These are phyloP conservation scores for pig (Sus scrofa) DNA, from an alignment of 2,113 vertebrate genomes.

Conservation along the genomic window DNA sequence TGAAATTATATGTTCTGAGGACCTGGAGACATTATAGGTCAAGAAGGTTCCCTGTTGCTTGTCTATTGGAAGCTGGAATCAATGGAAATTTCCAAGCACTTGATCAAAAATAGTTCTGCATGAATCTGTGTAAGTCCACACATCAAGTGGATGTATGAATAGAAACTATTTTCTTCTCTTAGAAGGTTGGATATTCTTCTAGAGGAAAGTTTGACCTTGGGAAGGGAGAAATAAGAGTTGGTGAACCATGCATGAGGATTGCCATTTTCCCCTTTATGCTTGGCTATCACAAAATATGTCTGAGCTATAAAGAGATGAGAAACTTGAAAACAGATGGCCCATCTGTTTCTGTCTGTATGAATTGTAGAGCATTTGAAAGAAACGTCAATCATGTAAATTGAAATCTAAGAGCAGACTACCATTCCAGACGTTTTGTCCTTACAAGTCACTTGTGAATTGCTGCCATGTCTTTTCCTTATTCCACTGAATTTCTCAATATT, in stretches of 20 bases:
- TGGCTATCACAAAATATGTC: constrained; percentile 68
- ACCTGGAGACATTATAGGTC: neutral
- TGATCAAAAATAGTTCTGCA: neutral
- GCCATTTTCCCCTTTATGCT: constrained; percentile 48
- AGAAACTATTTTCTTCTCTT: neutral
- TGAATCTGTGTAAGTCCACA: neutral
- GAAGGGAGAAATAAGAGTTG: neutral
- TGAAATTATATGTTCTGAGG: neutral
- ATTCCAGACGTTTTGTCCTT: constrained; percentile 51
- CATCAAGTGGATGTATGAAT: neutral
- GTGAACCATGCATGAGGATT: neutral
- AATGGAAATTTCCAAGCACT: neutral
- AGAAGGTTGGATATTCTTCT: neutral
- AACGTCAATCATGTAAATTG: constrained; percentile 72
- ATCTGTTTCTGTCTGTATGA: constrained; percentile 66
- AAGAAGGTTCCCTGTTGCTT: neutral
- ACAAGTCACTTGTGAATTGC: neutral
- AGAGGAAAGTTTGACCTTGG: constrained; percentile 49
- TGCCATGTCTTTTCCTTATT: neutral
- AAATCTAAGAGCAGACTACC: constrained; percentile 35
- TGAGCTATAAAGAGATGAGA: constrained; percentile 71
- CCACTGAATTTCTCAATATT: neutral
- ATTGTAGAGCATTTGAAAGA: constrained; percentile 62
- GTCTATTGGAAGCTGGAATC: neutral
- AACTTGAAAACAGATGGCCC: constrained; percentile 76